Evolutionary conservation across 1,140 invertebrate species (phyloP).

Genomic region (Sesamia nonagrioides): DNA sequence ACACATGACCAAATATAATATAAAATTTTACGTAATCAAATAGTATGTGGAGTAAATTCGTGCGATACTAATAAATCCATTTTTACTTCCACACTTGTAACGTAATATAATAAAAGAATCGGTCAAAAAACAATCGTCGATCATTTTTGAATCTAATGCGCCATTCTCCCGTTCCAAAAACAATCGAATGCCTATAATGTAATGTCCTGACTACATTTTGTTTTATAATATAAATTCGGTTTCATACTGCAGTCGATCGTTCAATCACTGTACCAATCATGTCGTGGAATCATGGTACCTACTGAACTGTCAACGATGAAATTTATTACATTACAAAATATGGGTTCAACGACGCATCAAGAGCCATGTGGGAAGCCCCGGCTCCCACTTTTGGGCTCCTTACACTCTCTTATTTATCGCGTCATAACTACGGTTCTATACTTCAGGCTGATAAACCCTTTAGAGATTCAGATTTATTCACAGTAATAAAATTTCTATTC

Average conservation of each 20-base stretch:
- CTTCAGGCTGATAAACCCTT: background rate
- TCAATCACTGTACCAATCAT: too few relatives aligned
- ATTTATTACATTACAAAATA: background rate
- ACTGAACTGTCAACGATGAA: background rate
- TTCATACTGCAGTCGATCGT: too few relatives aligned
- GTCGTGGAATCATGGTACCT: too few relatives aligned
- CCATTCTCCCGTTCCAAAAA: background rate
- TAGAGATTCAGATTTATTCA: constrained; percentile 24
- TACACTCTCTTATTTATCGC: constrained; percentile 8
- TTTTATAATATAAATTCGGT: too few relatives aligned
- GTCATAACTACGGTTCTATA: background rate
- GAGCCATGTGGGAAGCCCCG: constrained; percentile 4
- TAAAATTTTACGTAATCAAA: too few relatives aligned
- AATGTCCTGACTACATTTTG: too few relatives aligned
- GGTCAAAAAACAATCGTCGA: background rate
- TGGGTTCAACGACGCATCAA: constrained; percentile 13
- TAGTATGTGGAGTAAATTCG: too few relatives aligned
- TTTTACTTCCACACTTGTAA: too few relatives aligned
- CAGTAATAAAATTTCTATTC: constrained; percentile 29
- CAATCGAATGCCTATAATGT: background rate
- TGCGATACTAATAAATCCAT: too few relatives aligned
- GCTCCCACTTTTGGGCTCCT: constrained; percentile 3
- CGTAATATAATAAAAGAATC: too few relatives aligned
- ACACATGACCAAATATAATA: too few relatives aligned
- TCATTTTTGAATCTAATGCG: constrained; percentile 1